Percentiles rank a stretch among this genome's conserved stretches.
Conservation (phyloP, 2,888 invertebrate species). For the Eupithecia insigniata region DNA sequence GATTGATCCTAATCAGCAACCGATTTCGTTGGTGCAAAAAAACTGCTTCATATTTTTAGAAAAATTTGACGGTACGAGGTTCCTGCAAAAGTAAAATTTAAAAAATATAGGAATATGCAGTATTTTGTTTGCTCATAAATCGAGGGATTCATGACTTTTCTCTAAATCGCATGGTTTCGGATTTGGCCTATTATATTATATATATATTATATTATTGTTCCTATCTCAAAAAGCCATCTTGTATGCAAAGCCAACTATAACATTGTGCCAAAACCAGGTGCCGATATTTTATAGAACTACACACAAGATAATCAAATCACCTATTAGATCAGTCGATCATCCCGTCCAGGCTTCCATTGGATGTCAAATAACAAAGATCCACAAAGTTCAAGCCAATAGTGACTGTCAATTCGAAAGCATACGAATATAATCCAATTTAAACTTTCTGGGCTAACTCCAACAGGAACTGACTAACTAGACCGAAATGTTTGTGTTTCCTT, state of each 20-base stretch:
- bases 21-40: too few species aligned
- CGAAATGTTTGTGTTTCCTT: slow-evolving; percentile 37
- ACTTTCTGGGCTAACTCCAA: slow-evolving; percentile 31
- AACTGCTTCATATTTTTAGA: too few species aligned
- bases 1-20: too few species aligned
- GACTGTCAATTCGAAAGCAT: slow-evolving; percentile 40
- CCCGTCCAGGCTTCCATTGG: background rate
- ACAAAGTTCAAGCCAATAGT: slow-evolving; percentile 28
- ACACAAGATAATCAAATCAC: background rate
- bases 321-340: background rate
- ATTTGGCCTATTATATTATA: too few species aligned
- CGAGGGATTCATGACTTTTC: too few species aligned
- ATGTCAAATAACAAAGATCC: background rate
- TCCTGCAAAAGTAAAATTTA: too few species aligned
- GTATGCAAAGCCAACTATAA: background rate
- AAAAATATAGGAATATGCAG: too few species aligned
- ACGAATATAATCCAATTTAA: slow-evolving; percentile 43
- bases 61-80: too few species aligned
- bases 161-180: too few species aligned
- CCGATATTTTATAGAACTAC: background rate
- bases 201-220: too few species aligned
- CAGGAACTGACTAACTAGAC: slow-evolving; percentile 31
- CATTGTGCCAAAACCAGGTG: background rate
- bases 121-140: too few species aligned
- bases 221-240: too few species aligned